Conservation (phyloP, 1,140 invertebrate genomes). For the Atopsyche davidsoni region DNA sequence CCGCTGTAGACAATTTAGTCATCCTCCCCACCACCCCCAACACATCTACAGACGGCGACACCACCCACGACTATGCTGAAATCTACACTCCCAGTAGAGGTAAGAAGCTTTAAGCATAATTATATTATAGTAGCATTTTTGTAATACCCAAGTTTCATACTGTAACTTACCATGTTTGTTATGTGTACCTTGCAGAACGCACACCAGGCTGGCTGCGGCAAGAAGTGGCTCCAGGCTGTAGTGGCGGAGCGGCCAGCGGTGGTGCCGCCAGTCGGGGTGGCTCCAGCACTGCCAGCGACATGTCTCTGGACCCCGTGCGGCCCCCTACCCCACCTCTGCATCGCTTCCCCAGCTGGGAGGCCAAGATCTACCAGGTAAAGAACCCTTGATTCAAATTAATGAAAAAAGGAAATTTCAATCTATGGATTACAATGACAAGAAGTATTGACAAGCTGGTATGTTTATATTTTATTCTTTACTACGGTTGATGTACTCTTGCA, state of each 20-base stretch:
- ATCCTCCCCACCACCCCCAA: constrained; percentile 47
- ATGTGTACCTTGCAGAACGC: constrained; percentile 34
- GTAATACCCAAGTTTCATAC: not conserved
- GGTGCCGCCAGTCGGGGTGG: constrained; percentile 46
- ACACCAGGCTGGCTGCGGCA: constrained; percentile 40
- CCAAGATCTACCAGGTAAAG: constrained; percentile 83
- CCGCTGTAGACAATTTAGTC: constrained; percentile 47
- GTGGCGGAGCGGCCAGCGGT: constrained; percentile 51
- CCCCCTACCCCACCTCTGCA: constrained; percentile 87
- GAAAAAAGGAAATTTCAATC: no score
- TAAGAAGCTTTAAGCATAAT: constrained; percentile 32
- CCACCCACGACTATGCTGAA: constrained; percentile 85
- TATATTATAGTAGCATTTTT: not conserved
- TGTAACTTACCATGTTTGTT: no score
- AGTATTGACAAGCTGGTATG: constrained; percentile 12
- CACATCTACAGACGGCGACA: constrained; percentile 60
- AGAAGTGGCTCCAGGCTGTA: constrained; percentile 38
- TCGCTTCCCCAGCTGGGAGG: constrained; percentile 86
- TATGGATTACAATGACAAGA: not conserved
- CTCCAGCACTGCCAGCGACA: constrained; percentile 44
- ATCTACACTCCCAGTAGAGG: constrained; percentile 90
- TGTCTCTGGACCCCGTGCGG: constrained; percentile 46
- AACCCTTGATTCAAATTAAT: not conserved
- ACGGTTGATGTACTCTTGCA: constrained; percentile 33
- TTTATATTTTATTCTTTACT: constrained; percentile 1